These are phyloP conservation scores for Apoderus coryli DNA, from an alignment of 2,888 invertebrate genomes.

Conservation along the genomic window DNA sequence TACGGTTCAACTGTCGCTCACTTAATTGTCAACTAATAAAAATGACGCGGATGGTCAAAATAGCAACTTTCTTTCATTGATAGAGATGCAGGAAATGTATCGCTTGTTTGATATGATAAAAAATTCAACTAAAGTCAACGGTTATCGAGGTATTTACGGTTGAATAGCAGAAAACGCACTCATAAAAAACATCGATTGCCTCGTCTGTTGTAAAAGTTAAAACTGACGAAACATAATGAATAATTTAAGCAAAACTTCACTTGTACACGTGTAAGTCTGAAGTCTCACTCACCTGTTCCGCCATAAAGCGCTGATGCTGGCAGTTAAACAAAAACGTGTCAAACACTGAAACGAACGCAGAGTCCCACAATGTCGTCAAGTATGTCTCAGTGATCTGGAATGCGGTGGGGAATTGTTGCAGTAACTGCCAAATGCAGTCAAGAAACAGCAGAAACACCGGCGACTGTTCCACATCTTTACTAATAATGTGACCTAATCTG, in stretches of 20 bases:
- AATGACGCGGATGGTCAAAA: no score
- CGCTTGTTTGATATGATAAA: no score
- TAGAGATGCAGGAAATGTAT: constrained; percentile 6
- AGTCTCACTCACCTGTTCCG: constrained; percentile 44
- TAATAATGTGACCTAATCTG: constrained; percentile 55
- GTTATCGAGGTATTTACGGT: no score
- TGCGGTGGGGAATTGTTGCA: constrained; percentile 72
- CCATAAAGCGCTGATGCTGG: constrained; percentile 57
- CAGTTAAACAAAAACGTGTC: constrained; percentile 89
- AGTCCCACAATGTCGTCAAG: constrained; percentile 85
- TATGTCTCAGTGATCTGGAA: constrained; percentile 91
- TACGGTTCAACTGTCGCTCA: no score
- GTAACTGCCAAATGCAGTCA: constrained; percentile 87
- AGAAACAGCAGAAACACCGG: constrained; percentile 84
- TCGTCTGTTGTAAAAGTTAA: no score
- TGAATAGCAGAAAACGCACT: no score
- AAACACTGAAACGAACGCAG: constrained; percentile 73
- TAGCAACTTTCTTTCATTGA: constrained; percentile 5
- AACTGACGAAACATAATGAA: no score
- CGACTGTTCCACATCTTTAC: constrained; percentile 49
- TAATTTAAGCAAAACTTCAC: no score
- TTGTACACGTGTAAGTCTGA: no score
- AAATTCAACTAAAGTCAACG: no score
- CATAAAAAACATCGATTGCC: no score
- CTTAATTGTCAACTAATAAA: no score